Base-by-base conservation (phyloP, 2,797 vertebrate species). In the Myotis planiceps region DNA sequence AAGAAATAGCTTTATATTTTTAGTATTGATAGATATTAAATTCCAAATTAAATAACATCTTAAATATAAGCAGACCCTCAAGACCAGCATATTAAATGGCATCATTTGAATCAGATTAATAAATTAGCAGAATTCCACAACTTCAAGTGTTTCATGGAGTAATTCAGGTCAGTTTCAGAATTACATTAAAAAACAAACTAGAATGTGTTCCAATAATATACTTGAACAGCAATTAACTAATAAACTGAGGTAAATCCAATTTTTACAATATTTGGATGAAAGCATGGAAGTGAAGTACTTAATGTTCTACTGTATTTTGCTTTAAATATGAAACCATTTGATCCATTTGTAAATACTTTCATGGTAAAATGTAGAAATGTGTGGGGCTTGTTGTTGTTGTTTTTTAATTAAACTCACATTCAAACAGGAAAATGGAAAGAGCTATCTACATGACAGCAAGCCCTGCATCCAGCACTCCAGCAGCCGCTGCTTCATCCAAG, bases 331-430 rank as follows among this genome's bases (percentile, higher is more conserved):
- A 80, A 94, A 29, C 25, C 19, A 47, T 49, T 19, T 18, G 58
- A 25, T 86, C 8, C 13, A 18, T 71, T 45, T 82, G 10, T 39
- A 78, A 81, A 32, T 42, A 55, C 49, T 63, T 80, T 79, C 18
- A 53, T 14, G 13, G 29, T 74, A 74, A 87, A 79, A 51, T 23
- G 4, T 3, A 27, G 16, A 53, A 58, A 25, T 51, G 3, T 51
- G 8, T 53, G 75, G 80, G 37, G 4, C 29, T 78, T 53, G 29
- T 68, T 34, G 8, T 78, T 42, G 45, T 27, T n/a, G n/a, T 27
- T n/a, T 87, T 85, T 63, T 55, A 39, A 93, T 69, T 71, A 79
- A 72, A 49, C 6, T 80, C 75, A 13, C 58, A 69, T 90, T 75
- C 42, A 32, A 19, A 49, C 2, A 9, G 39, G 23, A 66, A 49